Base-by-base conservation (phyloP, 2,888 invertebrate species). In the Polylopha cassiicola region DNA sequence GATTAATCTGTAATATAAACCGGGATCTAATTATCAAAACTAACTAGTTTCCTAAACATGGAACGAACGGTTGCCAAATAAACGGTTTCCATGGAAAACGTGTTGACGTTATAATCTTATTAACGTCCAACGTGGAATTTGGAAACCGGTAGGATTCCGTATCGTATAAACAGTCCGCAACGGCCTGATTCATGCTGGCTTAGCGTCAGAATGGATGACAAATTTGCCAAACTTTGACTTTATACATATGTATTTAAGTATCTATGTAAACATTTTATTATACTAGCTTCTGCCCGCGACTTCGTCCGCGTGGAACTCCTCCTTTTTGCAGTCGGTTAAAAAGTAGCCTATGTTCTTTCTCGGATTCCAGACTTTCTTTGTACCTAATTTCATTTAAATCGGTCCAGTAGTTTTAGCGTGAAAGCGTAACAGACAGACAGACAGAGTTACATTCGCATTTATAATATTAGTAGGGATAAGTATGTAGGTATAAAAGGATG, bases 131-230 rank as follows among this genome's bases (percentile, higher is more conserved):
- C 34, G 33, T 27, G 22, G 36, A 43, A 22, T 33, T 39, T 27
- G 22, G 36, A 43, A 43, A 37, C 33, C 29, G 43, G 20, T 18
- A 13, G 36, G 36, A 29, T 39, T 43, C 23, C 20, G 20, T 26
- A 31, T 36, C 39, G 18, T 36, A 36, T 44, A 39, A 44, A 44
- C 36, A 39, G 21, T 37, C 27, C 23, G 15, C 29, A 28, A 32
- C 22, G 22, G 20, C 21, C 18, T 27, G 37, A 44, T 20, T 44
- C 44, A 39, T 39, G 24, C 17, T 16, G 37, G 46, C 37, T 46
- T 46, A 41, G 18, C 41, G 29, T 24, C 16, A 29, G 4, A 28
- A 13, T 36, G 39, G 42, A 29, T 37, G 50, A 50, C 50, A 46
- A 48, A 50, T 48, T 45, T 22, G 22, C 26, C 10, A 37, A 36